phyloP scores from a whole-genome alignment of 1,140 invertebrate species.

The Potamilus streckersoni region DNA sequence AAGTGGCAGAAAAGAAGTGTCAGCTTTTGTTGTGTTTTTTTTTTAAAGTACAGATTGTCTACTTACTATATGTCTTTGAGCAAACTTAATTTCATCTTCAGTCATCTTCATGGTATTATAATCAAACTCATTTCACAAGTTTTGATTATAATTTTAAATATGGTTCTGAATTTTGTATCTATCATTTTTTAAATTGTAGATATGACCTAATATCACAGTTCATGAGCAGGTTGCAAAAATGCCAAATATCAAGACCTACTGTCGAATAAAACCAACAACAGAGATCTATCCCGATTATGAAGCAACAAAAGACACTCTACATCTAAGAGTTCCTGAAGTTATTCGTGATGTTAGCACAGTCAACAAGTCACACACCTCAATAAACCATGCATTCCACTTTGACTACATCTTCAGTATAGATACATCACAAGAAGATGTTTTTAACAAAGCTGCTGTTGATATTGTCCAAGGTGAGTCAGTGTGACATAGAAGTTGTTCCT shows the following conservation, averaged over 20 bases:
- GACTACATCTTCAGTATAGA: constrained; percentile 53
- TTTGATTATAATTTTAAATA: too few relatives aligned
- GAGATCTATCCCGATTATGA: constrained; percentile 56
- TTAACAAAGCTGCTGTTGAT: constrained; percentile 55
- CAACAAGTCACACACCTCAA: constrained; percentile 30
- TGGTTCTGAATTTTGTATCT: too few relatives aligned
- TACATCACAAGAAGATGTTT: constrained; percentile 58
- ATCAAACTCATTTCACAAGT: too few relatives aligned
- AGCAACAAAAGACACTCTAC: constrained; percentile 41
- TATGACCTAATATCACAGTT: too few relatives aligned
- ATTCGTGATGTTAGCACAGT: constrained; percentile 35
- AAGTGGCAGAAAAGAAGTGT: too few relatives aligned
- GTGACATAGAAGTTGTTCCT: neutral
- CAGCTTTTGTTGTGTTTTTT: too few relatives aligned
- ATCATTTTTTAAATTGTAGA: too few relatives aligned
- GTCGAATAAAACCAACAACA: constrained; percentile 56
- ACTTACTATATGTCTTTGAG: too few relatives aligned
- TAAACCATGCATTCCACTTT: constrained; percentile 62
- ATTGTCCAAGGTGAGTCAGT: constrained; percentile 54
- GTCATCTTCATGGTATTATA: too few relatives aligned
- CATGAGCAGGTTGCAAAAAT: constrained; percentile 29
- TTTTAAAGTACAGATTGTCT: too few relatives aligned
- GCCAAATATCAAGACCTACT: constrained; percentile 63
- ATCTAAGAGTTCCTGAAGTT: constrained; percentile 54
- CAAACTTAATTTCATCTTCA: too few relatives aligned